Evolutionary conservation across 2,113 vertebrate genomes (phyloP).

Genomic region (Petaurus breviceps): DNA sequence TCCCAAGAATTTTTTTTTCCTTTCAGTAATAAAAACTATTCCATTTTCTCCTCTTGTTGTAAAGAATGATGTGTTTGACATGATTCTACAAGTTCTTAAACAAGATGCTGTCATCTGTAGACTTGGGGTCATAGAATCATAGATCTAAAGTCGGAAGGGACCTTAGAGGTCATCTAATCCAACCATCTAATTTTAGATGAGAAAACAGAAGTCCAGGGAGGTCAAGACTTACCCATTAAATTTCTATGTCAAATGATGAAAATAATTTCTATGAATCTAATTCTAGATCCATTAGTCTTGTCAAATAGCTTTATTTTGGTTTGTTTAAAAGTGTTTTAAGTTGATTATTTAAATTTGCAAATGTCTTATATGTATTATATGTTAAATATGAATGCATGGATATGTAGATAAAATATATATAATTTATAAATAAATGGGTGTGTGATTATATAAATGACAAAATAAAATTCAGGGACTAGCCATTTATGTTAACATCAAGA

Average conservation of each 20-base stretch:
- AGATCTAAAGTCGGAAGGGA: neutral
- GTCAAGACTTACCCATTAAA: neutral
- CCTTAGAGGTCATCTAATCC: neutral
- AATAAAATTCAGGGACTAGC: neutral
- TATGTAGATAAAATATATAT: neutral
- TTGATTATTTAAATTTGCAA: neutral
- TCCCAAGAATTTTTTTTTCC: neutral
- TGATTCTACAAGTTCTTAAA: neutral
- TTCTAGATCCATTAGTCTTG: neutral
- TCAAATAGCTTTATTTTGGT: neutral
- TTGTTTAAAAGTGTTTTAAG: neutral
- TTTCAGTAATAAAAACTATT: neutral
- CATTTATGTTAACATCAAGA: neutral
- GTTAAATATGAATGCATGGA: too few species aligned
- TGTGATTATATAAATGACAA: neutral
- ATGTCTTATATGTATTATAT: neutral
- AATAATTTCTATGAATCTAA: neutral
- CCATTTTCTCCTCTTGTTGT: neutral
- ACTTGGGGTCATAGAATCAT: neutral
- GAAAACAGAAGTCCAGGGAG: neutral
- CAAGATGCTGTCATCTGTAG: neutral
- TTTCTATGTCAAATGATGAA: constrained; percentile 1
- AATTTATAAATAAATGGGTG: neutral
- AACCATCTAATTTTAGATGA: neutral
- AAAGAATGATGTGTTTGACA: neutral